Evolutionary conservation across 92 coral and sea anemone species (phyloP).

Genomic region (Galaxea fascicularis): DNA sequence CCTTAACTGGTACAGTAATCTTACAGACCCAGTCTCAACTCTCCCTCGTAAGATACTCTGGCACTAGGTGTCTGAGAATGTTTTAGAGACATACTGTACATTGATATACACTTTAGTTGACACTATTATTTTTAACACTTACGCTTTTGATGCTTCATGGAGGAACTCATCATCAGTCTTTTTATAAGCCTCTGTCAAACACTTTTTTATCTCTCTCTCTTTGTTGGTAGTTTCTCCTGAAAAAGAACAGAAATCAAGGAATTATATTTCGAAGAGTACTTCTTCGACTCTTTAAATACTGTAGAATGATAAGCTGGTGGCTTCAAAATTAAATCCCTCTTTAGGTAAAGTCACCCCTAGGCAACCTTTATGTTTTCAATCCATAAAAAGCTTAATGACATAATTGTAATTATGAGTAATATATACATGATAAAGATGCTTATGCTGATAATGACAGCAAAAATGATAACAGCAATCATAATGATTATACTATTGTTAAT

Average conservation of each 20-base stretch:
- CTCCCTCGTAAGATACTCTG: neutral
- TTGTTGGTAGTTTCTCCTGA: constrained; percentile 77
- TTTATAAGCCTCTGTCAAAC: constrained; percentile 91
- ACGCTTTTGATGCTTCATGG: constrained; percentile 94
- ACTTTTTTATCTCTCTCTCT: constrained; percentile 93
- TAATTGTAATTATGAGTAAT: too few relatives aligned
- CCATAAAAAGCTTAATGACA: too few relatives aligned
- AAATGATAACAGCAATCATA: neutral
- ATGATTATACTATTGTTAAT: neutral
- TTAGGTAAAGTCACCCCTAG: too few relatives aligned
- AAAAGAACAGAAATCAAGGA: neutral
- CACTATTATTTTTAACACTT: constrained; percentile 30
- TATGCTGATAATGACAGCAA: too few relatives aligned
- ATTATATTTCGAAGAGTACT: neutral
- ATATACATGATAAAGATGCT: too few relatives aligned
- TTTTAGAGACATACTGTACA: too few relatives aligned
- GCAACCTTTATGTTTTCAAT: too few relatives aligned
- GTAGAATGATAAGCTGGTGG: too few relatives aligned
- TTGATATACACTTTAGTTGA: too few relatives aligned
- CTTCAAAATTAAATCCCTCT: too few relatives aligned
- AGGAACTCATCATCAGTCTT: constrained; percentile 97
- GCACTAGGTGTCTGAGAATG: neutral
- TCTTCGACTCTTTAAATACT: neutral
- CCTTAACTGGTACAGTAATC: too few relatives aligned
- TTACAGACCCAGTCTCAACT: neutral